phyloP scores from a whole-genome alignment of 2,888 invertebrate genomes.

The Drosophila macrospina region DNA sequence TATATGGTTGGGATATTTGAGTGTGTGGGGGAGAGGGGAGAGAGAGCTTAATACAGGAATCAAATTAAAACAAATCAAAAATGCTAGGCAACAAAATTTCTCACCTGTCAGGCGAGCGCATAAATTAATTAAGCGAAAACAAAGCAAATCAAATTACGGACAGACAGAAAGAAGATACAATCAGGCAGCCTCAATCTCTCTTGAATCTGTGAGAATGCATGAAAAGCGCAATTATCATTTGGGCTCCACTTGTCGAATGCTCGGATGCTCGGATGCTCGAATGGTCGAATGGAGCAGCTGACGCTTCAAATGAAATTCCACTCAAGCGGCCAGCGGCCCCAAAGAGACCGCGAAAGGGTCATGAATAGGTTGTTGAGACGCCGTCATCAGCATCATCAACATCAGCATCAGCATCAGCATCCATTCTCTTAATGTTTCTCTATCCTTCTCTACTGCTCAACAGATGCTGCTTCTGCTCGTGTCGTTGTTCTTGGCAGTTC shows the following conservation, averaged over 20 bases:
- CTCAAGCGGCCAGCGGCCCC: slow-evolving; percentile 52
- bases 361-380: slow-evolving; percentile 77
- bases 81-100: slow-evolving; percentile 37
- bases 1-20: background rate
- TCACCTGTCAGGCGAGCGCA: slow-evolving; percentile 62
- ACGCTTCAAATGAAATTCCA: slow-evolving; percentile 63
- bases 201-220: slow-evolving; percentile 72
- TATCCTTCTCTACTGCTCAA: slow-evolving; percentile 4
- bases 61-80: slow-evolving; percentile 65
- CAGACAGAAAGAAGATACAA: slow-evolving; percentile 49
- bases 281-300: slow-evolving; percentile 47
- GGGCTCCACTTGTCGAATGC: slow-evolving; percentile 51
- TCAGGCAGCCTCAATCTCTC: slow-evolving; percentile 66
- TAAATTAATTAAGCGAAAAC: slow-evolving; percentile 67
- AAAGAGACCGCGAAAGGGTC: slow-evolving; percentile 71
- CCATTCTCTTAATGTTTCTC: slow-evolving; percentile 23
- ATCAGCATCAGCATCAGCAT: slow-evolving; percentile 33
- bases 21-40: slow-evolving; percentile 8
- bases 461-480: slow-evolving; percentile 9
- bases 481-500: slow-evolving; percentile 37
- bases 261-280: too few species aligned
- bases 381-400: slow-evolving; percentile 67
- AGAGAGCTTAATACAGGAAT: slow-evolving; percentile 49
- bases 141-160: slow-evolving; percentile 46
- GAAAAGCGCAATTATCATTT: slow-evolving; percentile 77